phyloP scores from a whole-genome alignment of 2,113 vertebrate species.

The Petroica traversi region DNA sequence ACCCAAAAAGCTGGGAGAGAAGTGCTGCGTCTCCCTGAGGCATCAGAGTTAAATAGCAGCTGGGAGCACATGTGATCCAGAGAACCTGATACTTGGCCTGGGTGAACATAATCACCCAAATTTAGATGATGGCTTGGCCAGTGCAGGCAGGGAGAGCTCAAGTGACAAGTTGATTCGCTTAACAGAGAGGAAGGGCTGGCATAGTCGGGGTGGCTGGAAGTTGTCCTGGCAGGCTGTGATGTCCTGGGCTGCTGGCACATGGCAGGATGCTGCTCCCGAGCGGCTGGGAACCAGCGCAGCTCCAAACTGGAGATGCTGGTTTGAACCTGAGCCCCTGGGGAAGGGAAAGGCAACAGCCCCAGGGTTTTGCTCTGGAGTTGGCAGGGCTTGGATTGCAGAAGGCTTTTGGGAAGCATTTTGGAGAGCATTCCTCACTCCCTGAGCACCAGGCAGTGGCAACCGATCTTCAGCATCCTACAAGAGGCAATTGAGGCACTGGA shows the following conservation, averaged over 20 bases:
- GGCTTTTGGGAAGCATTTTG: background rate
- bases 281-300: background rate
- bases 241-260: fast-evolving
- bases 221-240: background rate
- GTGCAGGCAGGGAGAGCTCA: constrained; percentile 53
- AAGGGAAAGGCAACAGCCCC: background rate
- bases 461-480: background rate
- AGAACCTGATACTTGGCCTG: constrained; percentile 83
- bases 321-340: background rate
- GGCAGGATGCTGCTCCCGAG: background rate
- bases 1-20: background rate
- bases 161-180: constrained; percentile 58
- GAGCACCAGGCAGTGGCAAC: background rate
- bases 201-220: background rate
- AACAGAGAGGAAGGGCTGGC: background rate
- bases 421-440: background rate
- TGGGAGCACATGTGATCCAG: constrained; percentile 77
- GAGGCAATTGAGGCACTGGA: background rate
- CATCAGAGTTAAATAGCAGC: constrained; percentile 63
- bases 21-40: background rate
- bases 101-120: constrained; percentile 79
- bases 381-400: background rate
- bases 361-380: background rate
- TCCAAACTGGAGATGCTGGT: background rate
- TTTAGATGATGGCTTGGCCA: constrained; percentile 78